Base-by-base conservation (phyloP, 2,888 invertebrate species). In the Blastobasis adustella region DNA sequence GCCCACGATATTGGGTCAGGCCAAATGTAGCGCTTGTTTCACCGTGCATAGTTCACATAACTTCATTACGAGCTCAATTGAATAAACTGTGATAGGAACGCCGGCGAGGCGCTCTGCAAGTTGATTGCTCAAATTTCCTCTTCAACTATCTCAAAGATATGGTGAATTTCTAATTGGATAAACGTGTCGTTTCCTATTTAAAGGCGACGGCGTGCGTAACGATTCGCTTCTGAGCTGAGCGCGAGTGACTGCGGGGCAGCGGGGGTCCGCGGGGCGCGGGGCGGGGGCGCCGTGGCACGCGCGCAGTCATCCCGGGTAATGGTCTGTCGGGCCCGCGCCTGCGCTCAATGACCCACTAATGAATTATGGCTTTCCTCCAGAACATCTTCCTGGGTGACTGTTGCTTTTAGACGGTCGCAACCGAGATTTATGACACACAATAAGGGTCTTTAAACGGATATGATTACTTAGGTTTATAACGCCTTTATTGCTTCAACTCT, bases 151-250 rank as follows among this genome's bases (percentile, higher is more conserved):
- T 86, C 87, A 86, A 86, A 88, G 88, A 87, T 88, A 88, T 87
- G 88, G 88, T 88, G 88, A 88, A 88, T 88, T 88, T 88, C 88
- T 87, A 87, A 88, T 88, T 88, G 88, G 86, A 88, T 88, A 88
- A 88, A 86, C 87, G 86, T 87, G 88, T 88, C 86, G 85, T 84
- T 88, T 88, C 88, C 88, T 88, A 87, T 87, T 88, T 88, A 88
- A 83, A 86, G 82, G 79, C 85, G 84, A 80, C 84, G 79, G 78
- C 82, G 75, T 70, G 74, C 74, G 72, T 76, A 72, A 73, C 73
- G 71, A 74, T 76, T 74, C 87, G 84, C 83, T 66, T 76, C 67
- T 63, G 70, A 60, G 53, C 63, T 72, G 87, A 83, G 61, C 85
- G 67, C 66, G 62, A 61, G 60, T 58, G 71, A 4, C 53, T 54